Conservation (phyloP, 2,113 vertebrate species). For the Ageneiosus marmoratus region DNA sequence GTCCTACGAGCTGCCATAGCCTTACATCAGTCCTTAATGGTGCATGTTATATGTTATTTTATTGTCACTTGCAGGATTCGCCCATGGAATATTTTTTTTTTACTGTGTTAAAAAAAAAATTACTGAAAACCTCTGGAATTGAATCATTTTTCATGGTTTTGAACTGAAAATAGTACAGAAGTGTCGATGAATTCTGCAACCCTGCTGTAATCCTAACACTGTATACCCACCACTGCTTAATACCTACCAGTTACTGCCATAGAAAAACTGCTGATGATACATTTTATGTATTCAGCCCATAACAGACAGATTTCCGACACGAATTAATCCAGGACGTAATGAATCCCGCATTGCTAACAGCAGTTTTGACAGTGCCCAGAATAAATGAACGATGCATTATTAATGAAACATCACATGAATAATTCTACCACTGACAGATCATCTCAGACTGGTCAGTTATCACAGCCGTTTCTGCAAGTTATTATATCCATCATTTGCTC, state of each 20-base stretch:
- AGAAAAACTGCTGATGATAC: background rate
- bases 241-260: background rate
- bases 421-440: background rate
- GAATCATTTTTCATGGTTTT: background rate
- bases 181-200: background rate
- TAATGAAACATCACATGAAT: background rate
- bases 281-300: background rate
- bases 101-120: background rate
- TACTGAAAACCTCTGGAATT: background rate
- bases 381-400: conserved; percentile 5
- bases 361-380: conserved; percentile 15
- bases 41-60: background rate
- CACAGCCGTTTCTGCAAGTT: background rate
- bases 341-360: conserved; percentile 5
- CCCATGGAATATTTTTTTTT: background rate
- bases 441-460: background rate
- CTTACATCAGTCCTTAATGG: background rate
- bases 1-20: background rate
- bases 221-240: background rate
- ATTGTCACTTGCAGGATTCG: background rate
- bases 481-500: background rate
- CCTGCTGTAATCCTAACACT: background rate
- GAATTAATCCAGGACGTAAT: background rate
- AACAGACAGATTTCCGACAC: conserved; percentile 3
- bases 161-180: background rate